Evolutionary conservation across 2,888 invertebrate species (phyloP), one percentile per base, ranked within the genome.

Genomic region (Adineta ricciae): DNA sequence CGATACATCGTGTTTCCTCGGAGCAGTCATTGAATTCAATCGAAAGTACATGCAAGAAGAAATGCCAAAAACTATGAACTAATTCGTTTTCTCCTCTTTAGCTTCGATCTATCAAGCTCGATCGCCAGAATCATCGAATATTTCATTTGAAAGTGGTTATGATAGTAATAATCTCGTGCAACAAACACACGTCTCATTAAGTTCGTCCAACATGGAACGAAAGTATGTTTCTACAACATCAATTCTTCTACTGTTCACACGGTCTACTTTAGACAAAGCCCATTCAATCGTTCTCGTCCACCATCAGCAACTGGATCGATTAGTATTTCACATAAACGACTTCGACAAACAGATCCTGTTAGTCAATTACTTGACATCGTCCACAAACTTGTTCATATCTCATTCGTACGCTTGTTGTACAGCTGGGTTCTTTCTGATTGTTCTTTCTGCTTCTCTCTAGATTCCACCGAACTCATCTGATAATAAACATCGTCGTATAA

Each of bases 291-390:
- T 41, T 41, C 78, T 41, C 38, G 78, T n/a, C 78, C 41, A 41
- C 8, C 78, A 41, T 78, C 78, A 9, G 41, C 19, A 38, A 38
- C 78, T 78, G 41, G 24, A 41, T 78, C 78, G 4, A 78, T 78
- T 41, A n/a, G 21, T 78, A 78, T 78, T n/a, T n/a, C 78, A n/a
- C 78, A 78, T 24, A 78, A n/a, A 41, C 78, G 78, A 41, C 41
- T 78, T n/a, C 78, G 78, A 41, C 41, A 38, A 24, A 78, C 78
- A 9, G 78, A 78, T 41, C 78, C 78, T 78, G 78, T 78, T 41
- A 78, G 41, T 41, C 78, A 78, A 78, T 41, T 78, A 41, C 78
- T 78, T n/a, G 78, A 78, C 41, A 41, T 78, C 14, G 78, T 78
- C n/a, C 78, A 78, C 41, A 78, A 78, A 78, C 2, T 78, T 24